Evolutionary conservation across 2,888 invertebrate species (phyloP).

Genomic region (Micropterix aruncella): DNA sequence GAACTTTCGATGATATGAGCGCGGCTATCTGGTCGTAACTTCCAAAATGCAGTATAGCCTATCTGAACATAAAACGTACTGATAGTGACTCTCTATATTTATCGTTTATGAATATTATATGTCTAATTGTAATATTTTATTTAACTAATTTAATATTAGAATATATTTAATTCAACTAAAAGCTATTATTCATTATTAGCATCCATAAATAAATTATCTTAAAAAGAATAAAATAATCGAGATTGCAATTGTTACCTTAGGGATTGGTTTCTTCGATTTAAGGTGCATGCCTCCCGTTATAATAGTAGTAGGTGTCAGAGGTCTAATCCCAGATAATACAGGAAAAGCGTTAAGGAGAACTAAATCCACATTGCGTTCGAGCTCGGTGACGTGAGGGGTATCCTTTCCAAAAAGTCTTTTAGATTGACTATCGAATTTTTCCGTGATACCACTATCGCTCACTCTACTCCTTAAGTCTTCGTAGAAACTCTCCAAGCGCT

Average conservation of each 20-base stretch:
- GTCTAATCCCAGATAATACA: slow-evolving; percentile 20
- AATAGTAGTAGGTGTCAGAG: slow-evolving; percentile 23
- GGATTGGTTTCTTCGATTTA: slow-evolving; percentile 21
- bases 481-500: not conserved
- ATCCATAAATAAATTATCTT: too few relatives aligned
- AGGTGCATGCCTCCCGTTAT: slow-evolving; percentile 27
- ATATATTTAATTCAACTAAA: too few relatives aligned
- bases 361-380: slow-evolving; percentile 19
- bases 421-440: slow-evolving; percentile 8
- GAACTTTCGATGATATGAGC: too few relatives aligned
- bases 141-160: too few relatives aligned
- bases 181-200: too few relatives aligned
- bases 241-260: slow-evolving; percentile 24
- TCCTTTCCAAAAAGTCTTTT: slow-evolving; percentile 13
- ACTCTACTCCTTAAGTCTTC: slow-evolving; percentile 1
- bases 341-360: slow-evolving; percentile 25
- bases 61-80: too few relatives aligned
- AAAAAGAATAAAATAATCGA: too few relatives aligned
- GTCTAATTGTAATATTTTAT: too few relatives aligned
- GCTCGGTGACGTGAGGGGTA: slow-evolving; percentile 10
- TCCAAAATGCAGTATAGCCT: too few relatives aligned
- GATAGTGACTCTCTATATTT: too few relatives aligned
- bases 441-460: slow-evolving; percentile 4
- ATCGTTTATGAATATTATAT: too few relatives aligned
- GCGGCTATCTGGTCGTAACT: too few relatives aligned